Conservation (phyloP, 2,888 invertebrate species). For the Acrobasis consociella region DNA sequence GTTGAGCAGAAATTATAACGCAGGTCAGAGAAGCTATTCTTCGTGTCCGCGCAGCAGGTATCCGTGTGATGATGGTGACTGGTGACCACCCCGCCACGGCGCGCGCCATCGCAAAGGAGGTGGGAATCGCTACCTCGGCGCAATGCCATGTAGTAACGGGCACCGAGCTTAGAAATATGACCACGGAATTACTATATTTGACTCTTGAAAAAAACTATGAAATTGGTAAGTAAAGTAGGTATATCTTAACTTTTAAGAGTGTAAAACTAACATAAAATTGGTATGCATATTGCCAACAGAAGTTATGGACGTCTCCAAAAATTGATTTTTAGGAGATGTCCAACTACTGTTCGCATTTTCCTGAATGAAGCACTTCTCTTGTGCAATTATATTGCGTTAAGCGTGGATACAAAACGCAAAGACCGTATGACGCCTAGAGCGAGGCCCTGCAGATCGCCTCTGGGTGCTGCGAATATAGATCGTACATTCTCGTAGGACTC, state of each 20-base stretch:
- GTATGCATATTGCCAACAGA: too few relatives aligned
- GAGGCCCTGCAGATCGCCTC: too few relatives aligned
- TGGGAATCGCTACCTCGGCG: conserved; percentile 86
- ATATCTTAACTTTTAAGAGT: not conserved
- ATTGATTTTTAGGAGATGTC: too few relatives aligned
- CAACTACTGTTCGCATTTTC: too few relatives aligned
- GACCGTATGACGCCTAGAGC: too few relatives aligned
- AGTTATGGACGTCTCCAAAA: too few relatives aligned
- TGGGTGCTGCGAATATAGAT: too few relatives aligned
- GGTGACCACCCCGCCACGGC: conserved; percentile 93
- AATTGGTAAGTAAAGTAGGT: conserved; percentile 53
- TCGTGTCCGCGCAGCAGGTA: conserved; percentile 88
- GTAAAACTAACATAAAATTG: not conserved
- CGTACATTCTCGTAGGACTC: too few relatives aligned
- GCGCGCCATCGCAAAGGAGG: conserved; percentile 87
- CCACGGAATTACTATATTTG: conserved; percentile 77
- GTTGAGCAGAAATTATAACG: not conserved
- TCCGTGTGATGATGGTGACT: conserved; percentile 91
- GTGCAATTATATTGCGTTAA: too few relatives aligned
- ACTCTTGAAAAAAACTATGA: conserved; percentile 69
- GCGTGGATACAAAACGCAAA: too few relatives aligned
- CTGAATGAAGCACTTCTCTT: too few relatives aligned
- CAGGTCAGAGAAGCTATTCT: conserved; percentile 80
- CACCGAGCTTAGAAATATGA: conserved; percentile 81
- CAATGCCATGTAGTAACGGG: conserved; percentile 83